Conservation (phyloP, 2,797 vertebrate genomes). For the Helarctos malayanus region DNA sequence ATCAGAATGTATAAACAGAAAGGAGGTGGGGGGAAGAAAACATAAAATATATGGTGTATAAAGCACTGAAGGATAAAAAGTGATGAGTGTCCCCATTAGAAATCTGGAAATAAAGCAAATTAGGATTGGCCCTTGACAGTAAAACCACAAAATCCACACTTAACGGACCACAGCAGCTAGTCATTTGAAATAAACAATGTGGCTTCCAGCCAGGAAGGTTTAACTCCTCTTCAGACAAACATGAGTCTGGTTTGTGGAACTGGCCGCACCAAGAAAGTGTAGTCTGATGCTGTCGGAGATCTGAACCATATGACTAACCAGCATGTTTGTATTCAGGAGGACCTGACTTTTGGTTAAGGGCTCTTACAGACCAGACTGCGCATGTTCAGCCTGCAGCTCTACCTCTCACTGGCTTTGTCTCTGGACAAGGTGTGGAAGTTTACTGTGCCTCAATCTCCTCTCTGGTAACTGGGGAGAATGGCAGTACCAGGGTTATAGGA, state of each 20-base stretch:
- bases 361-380: not conserved
- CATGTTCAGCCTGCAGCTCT: not conserved
- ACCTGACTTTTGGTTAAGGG: not conserved
- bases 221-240: not conserved
- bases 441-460: not conserved
- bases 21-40: not conserved
- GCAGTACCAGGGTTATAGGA: not conserved
- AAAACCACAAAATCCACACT: conserved; percentile 1
- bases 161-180: not conserved
- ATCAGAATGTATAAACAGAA: not conserved
- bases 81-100: not conserved
- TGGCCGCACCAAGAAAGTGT: not conserved
- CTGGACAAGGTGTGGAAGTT: not conserved
- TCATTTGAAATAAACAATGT: not conserved
- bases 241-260: not conserved
- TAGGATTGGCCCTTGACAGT: not conserved
- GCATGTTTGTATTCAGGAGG: not conserved
- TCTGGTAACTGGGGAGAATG: not conserved
- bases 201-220: not conserved
- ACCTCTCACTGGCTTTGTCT: not conserved
- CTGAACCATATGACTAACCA: not conserved
- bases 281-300: not conserved
- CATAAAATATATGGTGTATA: not conserved
- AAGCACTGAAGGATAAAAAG: not conserved
- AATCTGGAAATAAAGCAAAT: conserved; percentile 52